Evolutionary conservation across 2,888 invertebrate species (phyloP), one percentile per base, ranked within the genome.

Genomic region (Deilephila elpenor): DNA sequence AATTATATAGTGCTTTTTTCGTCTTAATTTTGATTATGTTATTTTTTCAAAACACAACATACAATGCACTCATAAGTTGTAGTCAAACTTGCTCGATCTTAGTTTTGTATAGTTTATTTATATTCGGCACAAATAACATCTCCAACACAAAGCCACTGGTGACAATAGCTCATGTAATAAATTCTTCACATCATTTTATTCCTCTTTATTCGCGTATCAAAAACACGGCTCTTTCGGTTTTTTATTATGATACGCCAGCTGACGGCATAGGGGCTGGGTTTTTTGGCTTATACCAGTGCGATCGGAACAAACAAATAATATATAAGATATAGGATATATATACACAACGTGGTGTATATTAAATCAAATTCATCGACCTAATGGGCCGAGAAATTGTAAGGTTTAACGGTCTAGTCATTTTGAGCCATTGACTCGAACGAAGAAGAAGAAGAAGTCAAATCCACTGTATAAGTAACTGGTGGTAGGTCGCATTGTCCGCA

Each of bases 181-280:
- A 56, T 56, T 56, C 56, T 56, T 56, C 56, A 56, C 56, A 56
- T 56, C 56, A 56, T 56, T 56, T 56, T 56, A 56, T 56, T 56
- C 17, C 56, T 56, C 56, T 56, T n/a, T 56, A 56, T 56, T 56
- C n/a, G 56, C 6, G 56, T n/a, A 56, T 56, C 56, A 56, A 56
- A 56, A 56, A 56, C 56, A 56, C 17, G 56, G 6, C 56, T 56
- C 56, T 56, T n/a, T 56, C 56, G n/a, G 19, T 56, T 56, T 56
- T n/a, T 56, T 56, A 56, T 56, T 56, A 56, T 14, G 44, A 44
- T 56, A 56, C 19, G 6, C 17, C 56, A 56, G 56, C 56, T 56
- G 56, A 56, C 17, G 56, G 17, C n/a, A n/a, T 5, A 7, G 17
- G 6, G 56, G n/a, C n/a, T 14, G 19, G 56, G 56, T 7, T 56